Base-by-base conservation (phyloP, 2,797 vertebrate genomes). In the Alauda arvensis region DNA sequence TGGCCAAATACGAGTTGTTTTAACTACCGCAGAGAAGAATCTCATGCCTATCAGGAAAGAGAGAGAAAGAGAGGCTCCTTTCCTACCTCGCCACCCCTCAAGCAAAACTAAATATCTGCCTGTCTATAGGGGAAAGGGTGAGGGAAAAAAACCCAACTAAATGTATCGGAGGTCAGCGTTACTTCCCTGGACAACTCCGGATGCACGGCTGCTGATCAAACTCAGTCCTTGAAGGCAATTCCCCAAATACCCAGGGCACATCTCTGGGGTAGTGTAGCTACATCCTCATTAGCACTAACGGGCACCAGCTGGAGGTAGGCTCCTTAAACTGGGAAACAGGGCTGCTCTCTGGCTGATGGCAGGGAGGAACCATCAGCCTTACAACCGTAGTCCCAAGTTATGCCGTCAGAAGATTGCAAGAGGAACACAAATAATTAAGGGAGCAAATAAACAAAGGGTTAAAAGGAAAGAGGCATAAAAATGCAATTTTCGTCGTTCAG, bases 371-470 rank as follows among this genome's bases (percentile, higher is more conserved):
- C 89, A 49, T 4, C 74, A 69, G 43, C 53, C 39, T 49, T 23
- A 77, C 71, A 88, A 91, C 52, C 72, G 3, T 68, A 87, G 91
- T 94, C 93, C 79, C 91, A 91, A 87, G 85, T 92, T 94, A 76
- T 39, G 81, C 66, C 23, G 83, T 77, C 80, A 61, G 77, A 92
- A 90, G 46, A 88, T 67, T 65, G 33, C 48, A 17, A 77, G 18
- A 16, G 14, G 20, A 88, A 56, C 3, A 6, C 59, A 77, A 61
- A 67, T 33, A 62, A 78, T 40, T 33, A 68, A 56, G 42, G 17
- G 10, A 74, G 17, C n/a, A 80, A 69, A 89, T 33, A 80, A 74
- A 57, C n/a, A 28, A 39, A 39, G 28, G n/a, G 25, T 60, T 51
- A 5, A 37, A 57, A 28, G 9, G 25, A 15, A 46, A 29, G 24